Evolutionary conservation across 53 echinoderm and acorn worm species (phyloP).

Genomic region (Temnopleurus reevesii): DNA sequence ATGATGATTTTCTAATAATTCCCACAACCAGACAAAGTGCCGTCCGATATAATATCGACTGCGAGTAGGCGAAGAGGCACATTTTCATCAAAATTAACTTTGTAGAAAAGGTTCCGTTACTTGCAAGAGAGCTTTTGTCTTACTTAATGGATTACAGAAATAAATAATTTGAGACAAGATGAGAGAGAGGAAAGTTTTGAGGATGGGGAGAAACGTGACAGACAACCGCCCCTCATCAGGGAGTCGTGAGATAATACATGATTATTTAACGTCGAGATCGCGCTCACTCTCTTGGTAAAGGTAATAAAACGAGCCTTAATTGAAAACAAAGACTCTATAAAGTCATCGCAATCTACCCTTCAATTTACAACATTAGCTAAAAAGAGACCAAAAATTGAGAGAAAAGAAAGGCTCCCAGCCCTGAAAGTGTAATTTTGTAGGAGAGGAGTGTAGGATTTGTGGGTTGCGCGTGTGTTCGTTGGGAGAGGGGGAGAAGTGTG

Average conservation of each 20-base stretch:
- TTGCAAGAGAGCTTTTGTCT: not conserved
- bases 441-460: not conserved
- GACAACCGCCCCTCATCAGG: constrained; percentile 2
- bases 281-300: not conserved
- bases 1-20: too few species aligned
- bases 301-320: constrained; percentile 44
- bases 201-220: constrained; percentile 12
- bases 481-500: not conserved
- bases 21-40: not conserved
- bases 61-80: not conserved
- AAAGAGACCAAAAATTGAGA: constrained; percentile 1
- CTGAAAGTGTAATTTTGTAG: constrained; percentile 1
- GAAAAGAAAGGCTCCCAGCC: not conserved
- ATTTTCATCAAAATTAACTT: not conserved
- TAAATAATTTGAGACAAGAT: constrained; percentile 27
- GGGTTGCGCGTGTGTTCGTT: not conserved
- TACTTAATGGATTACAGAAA: constrained; percentile 42
- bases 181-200: not conserved
- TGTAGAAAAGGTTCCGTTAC: not conserved
- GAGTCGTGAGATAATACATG: not conserved
- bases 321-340: constrained; percentile 29
- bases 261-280: constrained; percentile 28
- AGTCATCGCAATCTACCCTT: not conserved
- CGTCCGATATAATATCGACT: not conserved
- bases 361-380: not conserved